Evolutionary conservation across 2,113 vertebrate species (phyloP), one percentile per base, ranked within the genome.

Genomic region (Willisornis vidua): DNA sequence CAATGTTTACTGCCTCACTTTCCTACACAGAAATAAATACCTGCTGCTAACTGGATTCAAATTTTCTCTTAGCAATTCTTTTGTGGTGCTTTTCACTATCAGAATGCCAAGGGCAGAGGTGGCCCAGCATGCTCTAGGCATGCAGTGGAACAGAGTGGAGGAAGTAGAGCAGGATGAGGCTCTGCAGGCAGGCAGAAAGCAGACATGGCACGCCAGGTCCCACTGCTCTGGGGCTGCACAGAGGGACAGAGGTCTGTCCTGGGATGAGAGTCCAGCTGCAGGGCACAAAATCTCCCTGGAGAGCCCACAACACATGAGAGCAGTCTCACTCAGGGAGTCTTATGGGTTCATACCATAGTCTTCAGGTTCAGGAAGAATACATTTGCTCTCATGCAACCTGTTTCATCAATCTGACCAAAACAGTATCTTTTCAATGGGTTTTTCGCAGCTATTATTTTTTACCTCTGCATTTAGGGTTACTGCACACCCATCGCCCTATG

Each of bases 101-200:
- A 43, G 41, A 43, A 1, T 2, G 8, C 8, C 19, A 66, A 23
- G 24, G 35, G 17, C 5, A 24, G 16, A 10, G 17, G 10, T 18
- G 23, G 14, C 19, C n/a, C 55, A 12, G 9, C 20, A 8, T 2
- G 5, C 17, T 45, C 28, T 25, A 55, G 29, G 31, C 20, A 31
- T 0, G 0, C 35, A 46, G 8, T 48, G 63, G 52, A 67, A 37
- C 3, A 8, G 3, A 14, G 4, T 52, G 14, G 25, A 6, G 28
- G 35, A 13, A 67, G 28, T 1, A 0, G 41, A 66, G 41, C 0
- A 0, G 1, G 6, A 7, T 19, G 31, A 73, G 19, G 8, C 9
- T 54, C 19, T 35, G 62, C 3, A 2, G 23, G 24, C 49, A 19
- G 29, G 29, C 19, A 67, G 73, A n/a, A 51, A 66, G 23, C 15